Percentiles rank a stretch among this genome's conserved stretches.
These are phyloP conservation scores for Xylocopa sonorina DNA, from an alignment of 1,140 invertebrate genomes.

Conservation along the genomic window DNA sequence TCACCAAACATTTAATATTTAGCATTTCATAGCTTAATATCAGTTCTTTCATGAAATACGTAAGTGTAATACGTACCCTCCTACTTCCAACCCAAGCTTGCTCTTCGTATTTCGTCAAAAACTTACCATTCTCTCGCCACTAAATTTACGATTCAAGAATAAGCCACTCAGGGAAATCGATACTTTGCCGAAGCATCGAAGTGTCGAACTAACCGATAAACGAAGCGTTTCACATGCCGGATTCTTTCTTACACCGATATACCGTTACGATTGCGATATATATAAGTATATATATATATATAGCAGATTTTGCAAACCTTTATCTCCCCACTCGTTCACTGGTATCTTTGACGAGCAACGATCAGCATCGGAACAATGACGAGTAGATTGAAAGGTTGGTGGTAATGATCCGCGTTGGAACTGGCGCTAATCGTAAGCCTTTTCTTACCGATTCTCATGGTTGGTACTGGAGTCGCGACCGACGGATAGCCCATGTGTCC, in stretches of 20 bases:
- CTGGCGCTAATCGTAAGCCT: conserved; percentile 47
- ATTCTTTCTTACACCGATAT: not conserved
- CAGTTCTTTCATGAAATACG: no score
- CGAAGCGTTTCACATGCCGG: not conserved
- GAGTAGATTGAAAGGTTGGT: not conserved
- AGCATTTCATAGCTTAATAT: no score
- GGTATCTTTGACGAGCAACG: conserved; percentile 28
- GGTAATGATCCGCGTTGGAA: conserved; percentile 36
- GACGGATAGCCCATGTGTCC: conserved; percentile 61
- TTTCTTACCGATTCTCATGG: conserved; percentile 63
- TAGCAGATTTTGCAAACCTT: conserved; percentile 38
- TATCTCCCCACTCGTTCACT: not conserved
- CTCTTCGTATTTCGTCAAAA: conserved; percentile 17
- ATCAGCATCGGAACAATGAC: conserved; percentile 27
- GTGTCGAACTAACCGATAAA: conserved; percentile 24
- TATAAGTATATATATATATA: not conserved
- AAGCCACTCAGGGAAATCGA: conserved; percentile 64
- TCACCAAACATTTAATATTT: no score
- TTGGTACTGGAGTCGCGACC: conserved; percentile 61
- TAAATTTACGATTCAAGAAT: conserved; percentile 59
- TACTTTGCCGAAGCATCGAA: no score
- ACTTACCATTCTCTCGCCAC: conserved; percentile 16
- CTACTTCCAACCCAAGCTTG: not conserved
- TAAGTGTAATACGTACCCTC: conserved; percentile 13
- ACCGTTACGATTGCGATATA: conserved; percentile 6